These are phyloP conservation scores for Thamnaconus septentrionalis DNA, from an alignment of 2,113 vertebrate genomes.

Conservation along the genomic window DNA sequence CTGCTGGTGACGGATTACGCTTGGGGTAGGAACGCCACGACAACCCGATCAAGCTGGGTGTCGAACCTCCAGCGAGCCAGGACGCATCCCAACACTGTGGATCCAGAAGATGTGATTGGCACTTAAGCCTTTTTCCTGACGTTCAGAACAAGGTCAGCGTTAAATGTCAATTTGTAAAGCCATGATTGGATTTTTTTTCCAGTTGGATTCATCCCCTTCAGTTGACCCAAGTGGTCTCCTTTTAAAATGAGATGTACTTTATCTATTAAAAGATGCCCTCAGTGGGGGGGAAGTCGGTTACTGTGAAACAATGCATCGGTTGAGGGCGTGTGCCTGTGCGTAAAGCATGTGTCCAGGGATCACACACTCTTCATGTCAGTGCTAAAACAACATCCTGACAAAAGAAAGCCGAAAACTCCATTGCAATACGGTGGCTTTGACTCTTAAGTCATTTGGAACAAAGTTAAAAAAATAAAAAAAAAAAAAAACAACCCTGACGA, in stretches of 20 bases:
- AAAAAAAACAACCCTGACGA: background rate
- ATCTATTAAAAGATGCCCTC: background rate
- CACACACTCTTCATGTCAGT: conserved; percentile 6
- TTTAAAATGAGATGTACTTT: background rate
- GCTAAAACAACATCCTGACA: conserved; percentile 2
- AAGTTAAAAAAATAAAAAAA: background rate
- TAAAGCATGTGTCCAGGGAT: conserved; percentile 28
- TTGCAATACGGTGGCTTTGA: conserved; percentile 7
- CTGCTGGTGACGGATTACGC: too few relatives aligned
- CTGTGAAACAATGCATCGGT: background rate
- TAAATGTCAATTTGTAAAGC: conserved; percentile 26
- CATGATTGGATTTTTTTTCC: conserved; percentile 24
- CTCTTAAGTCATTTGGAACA: background rate
- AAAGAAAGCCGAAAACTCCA: background rate
- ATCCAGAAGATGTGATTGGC: conserved; percentile 10
- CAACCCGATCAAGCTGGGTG: conserved; percentile 14
- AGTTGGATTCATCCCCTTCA: background rate
- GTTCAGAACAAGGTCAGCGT: conserved; percentile 24
- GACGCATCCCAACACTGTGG: conserved; percentile 26
- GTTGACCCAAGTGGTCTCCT: conserved; percentile 1
- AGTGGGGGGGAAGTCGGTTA: background rate
- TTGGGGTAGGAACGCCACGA: too few relatives aligned
- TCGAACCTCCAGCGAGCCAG: conserved; percentile 30
- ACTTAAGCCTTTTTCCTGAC: conserved; percentile 19
- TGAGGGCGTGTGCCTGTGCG: conserved; percentile 34